Base-by-base conservation (phyloP, 2,113 vertebrate species). In the Pachyramphus minor region DNA sequence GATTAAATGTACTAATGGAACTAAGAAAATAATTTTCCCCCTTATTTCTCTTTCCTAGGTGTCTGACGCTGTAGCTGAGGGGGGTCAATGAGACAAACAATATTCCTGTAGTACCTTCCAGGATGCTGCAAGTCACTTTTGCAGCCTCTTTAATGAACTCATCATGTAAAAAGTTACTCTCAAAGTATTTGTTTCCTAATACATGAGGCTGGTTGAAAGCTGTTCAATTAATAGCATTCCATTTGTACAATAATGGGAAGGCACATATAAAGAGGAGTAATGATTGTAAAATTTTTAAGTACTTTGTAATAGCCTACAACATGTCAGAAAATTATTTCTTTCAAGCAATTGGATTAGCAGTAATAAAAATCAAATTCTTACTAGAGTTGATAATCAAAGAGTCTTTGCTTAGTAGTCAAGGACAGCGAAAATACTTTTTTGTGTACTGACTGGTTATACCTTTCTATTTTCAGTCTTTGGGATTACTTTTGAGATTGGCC, bases 401-500 rank as follows among this genome's bases (percentile, higher is more conserved):
- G 25, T 56, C 49, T 67, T 92, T 63, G 14, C 21, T 69, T 89
- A 68, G 72, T 18, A 52, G 35, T 60, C 27, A 77, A 74, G 55
- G 63, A 30, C 31, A 74, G 73, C 19, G 2, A 10, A 88, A 92
- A 62, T 39, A 77, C 22, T 45, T 94, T 80, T 71, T 81, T 71
- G 91, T 94, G 47, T 72, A 42, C n/a, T 84, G 68, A 74, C 50
- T 91, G 13, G 8, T 67, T 93, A 89, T 74, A 30, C 11, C 62
- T 15, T 55, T 87, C 53, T 71, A 18, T 67, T 89, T 95, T 94
- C 77, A 89, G 80, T 67, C 72, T 89, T 52, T 64, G 27, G 39
- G 52, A 92, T 81, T 71, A 44, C 60, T 95, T 96, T 90, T 72
- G 62, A 96, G 89, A 94, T 90, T 93, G 25, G 5, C 41, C 35